These are phyloP conservation scores for Chionodraco myersi DNA, from an alignment of 2,113 vertebrate genomes.

Conservation along the genomic window DNA sequence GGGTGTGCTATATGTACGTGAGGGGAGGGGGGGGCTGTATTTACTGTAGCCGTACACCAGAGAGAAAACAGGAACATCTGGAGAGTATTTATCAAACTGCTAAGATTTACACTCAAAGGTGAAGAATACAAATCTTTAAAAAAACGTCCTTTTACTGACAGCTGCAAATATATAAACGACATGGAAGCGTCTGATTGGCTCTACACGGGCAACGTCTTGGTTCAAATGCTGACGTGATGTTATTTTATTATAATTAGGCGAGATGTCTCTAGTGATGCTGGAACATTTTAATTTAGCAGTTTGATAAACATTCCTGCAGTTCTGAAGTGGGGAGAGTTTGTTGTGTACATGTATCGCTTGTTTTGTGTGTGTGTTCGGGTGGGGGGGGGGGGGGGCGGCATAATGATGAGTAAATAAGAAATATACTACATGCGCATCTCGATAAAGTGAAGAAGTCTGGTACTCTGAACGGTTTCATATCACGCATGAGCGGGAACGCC, in stretches of 20 bases:
- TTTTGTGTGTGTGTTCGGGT: slow-evolving; percentile 80
- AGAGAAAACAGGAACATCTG: slow-evolving; percentile 1
- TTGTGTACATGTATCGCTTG: slow-evolving; percentile 88
- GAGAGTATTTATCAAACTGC: not conserved
- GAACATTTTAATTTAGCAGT: not conserved
- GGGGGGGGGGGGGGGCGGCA: not conserved
- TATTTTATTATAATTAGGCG: no score
- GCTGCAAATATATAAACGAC: no score
- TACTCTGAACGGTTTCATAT: slow-evolving; percentile 50
- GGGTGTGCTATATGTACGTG: slow-evolving; percentile 88
- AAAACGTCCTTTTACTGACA: no score
- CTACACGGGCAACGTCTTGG: no score
- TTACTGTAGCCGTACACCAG: slow-evolving; percentile 26
- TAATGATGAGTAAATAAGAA: slow-evolving; percentile 29
- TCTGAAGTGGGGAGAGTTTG: slow-evolving; percentile 26
- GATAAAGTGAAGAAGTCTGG: slow-evolving; percentile 65
- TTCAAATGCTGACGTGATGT: no score
- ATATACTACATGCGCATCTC: slow-evolving; percentile 36
- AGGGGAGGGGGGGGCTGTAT: slow-evolving; percentile 22
- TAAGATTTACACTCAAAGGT: not conserved
- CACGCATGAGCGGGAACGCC: slow-evolving; percentile 29
- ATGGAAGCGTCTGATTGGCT: no score
- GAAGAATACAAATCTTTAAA: no score
- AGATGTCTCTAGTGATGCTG: no score
- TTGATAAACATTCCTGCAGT: not conserved